Evolutionary conservation across 2,113 vertebrate species (phyloP).

Genomic region (Aythya baeri): DNA sequence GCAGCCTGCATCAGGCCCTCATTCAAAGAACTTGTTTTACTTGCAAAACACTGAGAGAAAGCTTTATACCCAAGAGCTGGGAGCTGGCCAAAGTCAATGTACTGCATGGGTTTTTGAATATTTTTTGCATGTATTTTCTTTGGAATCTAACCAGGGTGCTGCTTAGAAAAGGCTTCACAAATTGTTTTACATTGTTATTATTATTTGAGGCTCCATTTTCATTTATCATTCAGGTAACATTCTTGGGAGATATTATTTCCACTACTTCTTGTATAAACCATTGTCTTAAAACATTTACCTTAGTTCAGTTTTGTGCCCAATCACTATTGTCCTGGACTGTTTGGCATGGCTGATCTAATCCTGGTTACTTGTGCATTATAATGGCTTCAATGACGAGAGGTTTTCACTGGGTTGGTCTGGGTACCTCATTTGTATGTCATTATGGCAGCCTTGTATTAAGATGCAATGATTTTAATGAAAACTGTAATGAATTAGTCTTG

Average conservation of each 20-base stretch:
- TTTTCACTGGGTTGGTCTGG: neutral
- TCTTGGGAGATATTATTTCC: neutral
- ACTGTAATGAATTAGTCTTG: neutral
- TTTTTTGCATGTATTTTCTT: slow-evolving; percentile 70
- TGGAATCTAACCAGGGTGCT: slow-evolving; percentile 61
- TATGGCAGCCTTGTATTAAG: neutral
- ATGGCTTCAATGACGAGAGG: neutral
- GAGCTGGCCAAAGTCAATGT: slow-evolving; percentile 65
- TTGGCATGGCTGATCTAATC: neutral
- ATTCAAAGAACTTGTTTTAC: slow-evolving; percentile 57
- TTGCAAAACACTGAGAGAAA: slow-evolving; percentile 57
- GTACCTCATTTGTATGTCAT: neutral
- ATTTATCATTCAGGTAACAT: slow-evolving; percentile 54
- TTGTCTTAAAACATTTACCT: slow-evolving; percentile 4
- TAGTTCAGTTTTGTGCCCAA: neutral
- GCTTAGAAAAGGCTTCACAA: slow-evolving; percentile 59
- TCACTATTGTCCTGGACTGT: neutral
- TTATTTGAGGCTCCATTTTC: slow-evolving; percentile 47
- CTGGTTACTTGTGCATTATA: neutral
- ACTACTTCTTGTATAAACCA: neutral
- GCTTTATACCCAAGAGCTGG: slow-evolving; percentile 47
- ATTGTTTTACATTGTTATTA: slow-evolving; percentile 65
- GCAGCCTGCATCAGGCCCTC: slow-evolving; percentile 10
- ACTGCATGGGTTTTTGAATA: slow-evolving; percentile 60
- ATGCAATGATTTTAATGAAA: neutral